These are phyloP conservation scores for Stenolophus ochropezus DNA, from an alignment of 2,888 invertebrate species.

Conservation along the genomic window DNA sequence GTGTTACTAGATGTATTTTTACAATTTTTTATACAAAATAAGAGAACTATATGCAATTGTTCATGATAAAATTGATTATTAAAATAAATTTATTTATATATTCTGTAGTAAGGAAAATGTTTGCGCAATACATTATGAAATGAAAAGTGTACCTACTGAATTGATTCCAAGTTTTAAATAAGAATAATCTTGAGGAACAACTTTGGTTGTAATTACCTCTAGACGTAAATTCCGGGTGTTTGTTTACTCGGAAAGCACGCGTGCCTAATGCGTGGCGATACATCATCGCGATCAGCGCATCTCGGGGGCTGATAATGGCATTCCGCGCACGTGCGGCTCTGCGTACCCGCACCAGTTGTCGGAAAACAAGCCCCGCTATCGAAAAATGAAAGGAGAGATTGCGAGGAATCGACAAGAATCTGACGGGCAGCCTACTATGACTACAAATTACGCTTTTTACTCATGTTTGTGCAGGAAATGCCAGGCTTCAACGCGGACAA, in stretches of 20 bases:
- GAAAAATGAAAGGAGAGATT: slow-evolving; percentile 58
- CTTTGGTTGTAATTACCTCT: neutral
- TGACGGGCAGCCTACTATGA: slow-evolving; percentile 27
- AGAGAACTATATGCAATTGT: too few species aligned
- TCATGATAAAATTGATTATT: too few species aligned
- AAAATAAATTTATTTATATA: too few species aligned
- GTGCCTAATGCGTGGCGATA: slow-evolving; percentile 10
- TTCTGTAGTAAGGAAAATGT: too few species aligned
- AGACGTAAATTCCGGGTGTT: neutral
- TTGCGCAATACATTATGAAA: too few species aligned
- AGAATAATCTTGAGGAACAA: too few species aligned
- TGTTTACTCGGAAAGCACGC: slow-evolving; percentile 20
- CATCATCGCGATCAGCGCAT: slow-evolving; percentile 17
- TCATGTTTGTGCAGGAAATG: neutral
- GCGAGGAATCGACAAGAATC: slow-evolving; percentile 54
- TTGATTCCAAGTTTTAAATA: too few species aligned
- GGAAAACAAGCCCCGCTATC: slow-evolving; percentile 40
- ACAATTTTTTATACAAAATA: too few species aligned
- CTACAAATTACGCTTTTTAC: slow-evolving; percentile 51
- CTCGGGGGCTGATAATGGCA: slow-evolving; percentile 25
- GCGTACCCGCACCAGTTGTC: slow-evolving; percentile 32
- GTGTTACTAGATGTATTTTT: too few species aligned
- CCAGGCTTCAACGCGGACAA: neutral
- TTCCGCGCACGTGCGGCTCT: slow-evolving; percentile 22
- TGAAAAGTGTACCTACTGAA: too few species aligned